These are phyloP conservation scores for Oreochromis niloticus DNA, from an alignment of 2,113 vertebrate species.

Conservation along the genomic window DNA sequence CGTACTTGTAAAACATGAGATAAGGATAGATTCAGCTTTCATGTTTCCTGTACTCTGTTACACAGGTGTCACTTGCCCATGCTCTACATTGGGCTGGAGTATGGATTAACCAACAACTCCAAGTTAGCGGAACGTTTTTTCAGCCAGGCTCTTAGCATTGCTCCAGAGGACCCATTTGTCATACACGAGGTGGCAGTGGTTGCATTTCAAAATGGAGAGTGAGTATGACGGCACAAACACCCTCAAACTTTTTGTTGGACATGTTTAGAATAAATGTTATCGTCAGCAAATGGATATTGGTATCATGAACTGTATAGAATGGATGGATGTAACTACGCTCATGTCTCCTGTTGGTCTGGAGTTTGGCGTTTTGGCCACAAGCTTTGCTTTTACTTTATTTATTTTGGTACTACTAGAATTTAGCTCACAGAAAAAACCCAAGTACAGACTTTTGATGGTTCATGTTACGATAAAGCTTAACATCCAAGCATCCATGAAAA, in stretches of 20 bases:
- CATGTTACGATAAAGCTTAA: not conserved
- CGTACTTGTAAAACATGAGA: not conserved
- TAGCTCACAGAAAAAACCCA: too few relatives aligned
- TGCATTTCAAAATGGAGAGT: slow-evolving; percentile 99
- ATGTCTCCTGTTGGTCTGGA: not conserved
- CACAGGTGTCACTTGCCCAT: slow-evolving; percentile 93
- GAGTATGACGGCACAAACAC: slow-evolving; percentile 57
- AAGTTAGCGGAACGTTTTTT: slow-evolving; percentile 97
- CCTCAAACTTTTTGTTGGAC: not conserved
- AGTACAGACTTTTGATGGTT: too few relatives aligned
- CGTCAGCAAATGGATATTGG: not conserved
- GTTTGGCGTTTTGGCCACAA: not conserved
- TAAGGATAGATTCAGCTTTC: not conserved
- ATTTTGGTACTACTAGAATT: not conserved
- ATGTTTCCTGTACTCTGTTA: not conserved
- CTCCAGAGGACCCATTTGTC: slow-evolving; percentile 96
- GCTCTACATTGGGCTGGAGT: slow-evolving; percentile 97
- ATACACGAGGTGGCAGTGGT: slow-evolving; percentile 98
- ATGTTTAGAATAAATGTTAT: not conserved
- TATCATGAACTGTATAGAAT: not conserved
- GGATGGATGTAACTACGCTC: not conserved
- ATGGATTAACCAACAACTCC: slow-evolving; percentile 97
- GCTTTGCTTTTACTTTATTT: not conserved
- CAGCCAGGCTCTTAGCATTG: slow-evolving; percentile 95
- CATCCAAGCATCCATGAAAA: not conserved